A percentile compares a stretch with the other conserved stretches of the same genome.
Evolutionary conservation across 2,888 invertebrate genomes (phyloP).

Genomic region (Acanthosepion lycidas): DNA sequence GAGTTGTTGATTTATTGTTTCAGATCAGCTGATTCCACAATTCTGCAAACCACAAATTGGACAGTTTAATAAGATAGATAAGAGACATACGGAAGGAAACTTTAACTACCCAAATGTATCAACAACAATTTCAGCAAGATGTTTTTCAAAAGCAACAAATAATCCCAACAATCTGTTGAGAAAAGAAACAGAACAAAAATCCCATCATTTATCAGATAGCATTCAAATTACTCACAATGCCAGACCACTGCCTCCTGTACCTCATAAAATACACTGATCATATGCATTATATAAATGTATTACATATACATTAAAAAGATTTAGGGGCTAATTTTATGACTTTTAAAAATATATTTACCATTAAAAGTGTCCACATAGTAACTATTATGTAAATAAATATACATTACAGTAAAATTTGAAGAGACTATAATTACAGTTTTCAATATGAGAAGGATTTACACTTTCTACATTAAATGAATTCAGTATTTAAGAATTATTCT

Average conservation of each 20-base stretch:
- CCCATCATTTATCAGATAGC: background rate
- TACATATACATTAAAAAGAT: background rate
- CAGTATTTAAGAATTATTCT: too few relatives aligned
- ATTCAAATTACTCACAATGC: slow-evolving; percentile 9
- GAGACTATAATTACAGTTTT: too few relatives aligned
- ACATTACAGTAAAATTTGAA: background rate
- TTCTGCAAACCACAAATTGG: background rate
- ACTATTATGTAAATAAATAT: background rate
- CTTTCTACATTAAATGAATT: too few relatives aligned
- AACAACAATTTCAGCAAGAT: background rate
- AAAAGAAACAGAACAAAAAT: background rate
- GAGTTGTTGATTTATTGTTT: background rate
- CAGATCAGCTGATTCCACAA: background rate
- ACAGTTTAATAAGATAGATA: background rate
- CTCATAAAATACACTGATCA: background rate
- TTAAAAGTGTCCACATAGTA: background rate
- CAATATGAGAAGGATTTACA: too few relatives aligned
- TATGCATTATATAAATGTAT: background rate
- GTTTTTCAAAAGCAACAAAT: background rate
- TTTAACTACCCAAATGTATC: background rate
- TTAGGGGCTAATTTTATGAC: background rate
- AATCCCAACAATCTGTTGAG: background rate
- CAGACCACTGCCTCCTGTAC: background rate
- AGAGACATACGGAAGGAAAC: background rate
- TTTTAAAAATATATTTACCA: background rate